These are phyloP conservation scores for Bambusicola thoracicus DNA, from an alignment of 2,113 vertebrate genomes.

Conservation along the genomic window DNA sequence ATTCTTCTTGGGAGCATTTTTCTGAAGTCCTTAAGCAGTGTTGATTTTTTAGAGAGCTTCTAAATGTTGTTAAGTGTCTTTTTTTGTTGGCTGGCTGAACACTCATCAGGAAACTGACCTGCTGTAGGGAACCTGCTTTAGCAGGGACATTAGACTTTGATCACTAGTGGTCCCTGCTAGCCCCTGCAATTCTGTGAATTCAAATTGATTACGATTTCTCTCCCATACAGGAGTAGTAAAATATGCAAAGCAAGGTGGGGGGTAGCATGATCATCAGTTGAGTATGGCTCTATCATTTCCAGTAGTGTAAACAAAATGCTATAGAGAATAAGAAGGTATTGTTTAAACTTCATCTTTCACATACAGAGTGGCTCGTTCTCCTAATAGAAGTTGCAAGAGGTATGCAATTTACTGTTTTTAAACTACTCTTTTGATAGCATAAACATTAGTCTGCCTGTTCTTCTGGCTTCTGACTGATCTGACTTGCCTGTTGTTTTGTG, in stretches of 20 bases:
- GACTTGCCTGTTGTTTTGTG: not conserved
- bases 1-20: not conserved
- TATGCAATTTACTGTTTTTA: not conserved
- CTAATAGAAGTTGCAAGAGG: not conserved
- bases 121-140: no score
- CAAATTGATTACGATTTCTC: not conserved
- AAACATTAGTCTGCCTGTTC: not conserved
- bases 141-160: no score
- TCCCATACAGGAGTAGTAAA: not conserved
- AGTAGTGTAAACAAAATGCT: not conserved
- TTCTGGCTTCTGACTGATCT: not conserved
- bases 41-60: not conserved
- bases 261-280: not conserved
- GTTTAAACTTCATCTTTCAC: not conserved
- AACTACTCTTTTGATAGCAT: not conserved
- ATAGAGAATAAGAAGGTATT: not conserved
- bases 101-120: not conserved
- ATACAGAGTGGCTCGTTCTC: not conserved
- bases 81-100: not conserved
- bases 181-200: not conserved
- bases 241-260: not conserved
- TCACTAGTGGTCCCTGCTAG: no score
- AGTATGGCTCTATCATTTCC: not conserved
- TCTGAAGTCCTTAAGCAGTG: not conserved
- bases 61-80: not conserved